Percentiles rank a stretch among this genome's conserved stretches.
These are phyloP conservation scores for Arrhamphus sclerolepis DNA, from an alignment of 2,797 vertebrate genomes.

Conservation along the genomic window DNA sequence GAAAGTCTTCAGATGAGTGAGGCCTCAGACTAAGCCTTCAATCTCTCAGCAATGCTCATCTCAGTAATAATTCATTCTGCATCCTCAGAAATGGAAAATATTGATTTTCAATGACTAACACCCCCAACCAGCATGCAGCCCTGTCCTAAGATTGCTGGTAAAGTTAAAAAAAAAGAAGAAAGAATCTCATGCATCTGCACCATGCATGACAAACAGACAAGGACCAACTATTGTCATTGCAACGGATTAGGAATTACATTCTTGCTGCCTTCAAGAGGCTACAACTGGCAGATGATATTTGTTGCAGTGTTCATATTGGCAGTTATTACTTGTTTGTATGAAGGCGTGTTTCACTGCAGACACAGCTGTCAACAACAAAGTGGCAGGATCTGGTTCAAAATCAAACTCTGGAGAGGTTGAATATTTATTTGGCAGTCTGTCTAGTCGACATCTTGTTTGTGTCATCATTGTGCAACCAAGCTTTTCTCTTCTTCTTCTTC, in stretches of 20 bases:
- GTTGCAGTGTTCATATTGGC: constrained; percentile 33
- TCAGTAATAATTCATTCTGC: constrained; percentile 76
- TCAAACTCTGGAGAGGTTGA: constrained; percentile 30
- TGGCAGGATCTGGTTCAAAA: constrained; percentile 32
- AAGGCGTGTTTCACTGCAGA: constrained; percentile 47
- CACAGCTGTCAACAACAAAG: constrained; percentile 46
- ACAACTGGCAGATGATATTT: constrained; percentile 58
- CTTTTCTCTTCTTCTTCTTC: neutral
- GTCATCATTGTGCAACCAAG: neutral
- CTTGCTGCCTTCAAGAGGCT: constrained; percentile 47
- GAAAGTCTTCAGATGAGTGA: constrained; percentile 71
- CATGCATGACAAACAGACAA: constrained; percentile 36
- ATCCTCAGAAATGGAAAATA: constrained; percentile 80
- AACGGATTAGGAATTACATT: constrained; percentile 64
- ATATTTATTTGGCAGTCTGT: constrained; percentile 39
- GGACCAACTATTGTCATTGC: constrained; percentile 50
- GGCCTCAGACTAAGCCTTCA: constrained; percentile 68
- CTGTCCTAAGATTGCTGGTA: constrained; percentile 41
- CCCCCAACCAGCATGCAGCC: constrained; percentile 58
- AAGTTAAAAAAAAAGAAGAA: constrained; percentile 22
- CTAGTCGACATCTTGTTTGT: constrained; percentile 32
- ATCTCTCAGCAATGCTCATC: constrained; percentile 73
- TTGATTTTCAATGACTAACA: constrained; percentile 79
- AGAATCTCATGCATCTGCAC: constrained; percentile 31
- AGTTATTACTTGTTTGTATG: constrained; percentile 56